A percentile compares a stretch with the other conserved stretches of the same genome.
Conservation (phyloP, 2,888 invertebrate genomes). For the Coelinius sp. region DNA sequence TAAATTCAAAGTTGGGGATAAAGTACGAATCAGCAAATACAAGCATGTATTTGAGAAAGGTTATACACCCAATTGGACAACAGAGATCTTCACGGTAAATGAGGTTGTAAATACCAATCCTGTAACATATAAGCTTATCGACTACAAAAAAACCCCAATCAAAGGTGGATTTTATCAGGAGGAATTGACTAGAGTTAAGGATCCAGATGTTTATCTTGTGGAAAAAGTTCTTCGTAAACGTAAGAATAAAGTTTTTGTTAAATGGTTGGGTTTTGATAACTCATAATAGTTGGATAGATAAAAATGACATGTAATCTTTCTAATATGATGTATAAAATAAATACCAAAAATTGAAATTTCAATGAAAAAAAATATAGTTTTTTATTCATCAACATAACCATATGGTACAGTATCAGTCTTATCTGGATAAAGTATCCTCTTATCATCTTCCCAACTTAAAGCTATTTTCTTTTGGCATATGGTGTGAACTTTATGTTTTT, state of each 20-base stretch:
- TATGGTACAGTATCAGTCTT: conserved; percentile 35
- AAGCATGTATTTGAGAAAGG: no score
- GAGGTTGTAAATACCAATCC: conserved; percentile 57
- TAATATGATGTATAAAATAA: not conserved
- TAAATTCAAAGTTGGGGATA: no score
- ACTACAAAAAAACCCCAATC: conserved; percentile 55
- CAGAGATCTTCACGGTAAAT: conserved; percentile 60
- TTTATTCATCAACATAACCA: conserved; percentile 14
- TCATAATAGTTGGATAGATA: conserved; percentile 39
- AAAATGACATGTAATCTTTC: not conserved
- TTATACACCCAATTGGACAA: conserved; percentile 36
- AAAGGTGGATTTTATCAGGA: conserved; percentile 42
- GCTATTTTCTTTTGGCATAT: conserved; percentile 34
- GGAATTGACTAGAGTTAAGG: conserved; percentile 30
- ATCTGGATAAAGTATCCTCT: conserved; percentile 1
- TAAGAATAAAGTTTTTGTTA: no score
- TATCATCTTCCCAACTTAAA: conserved; percentile 32
- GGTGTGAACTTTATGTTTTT: not conserved
- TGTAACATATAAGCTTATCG: no score
- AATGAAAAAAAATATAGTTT: not conserved
- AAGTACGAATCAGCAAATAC: no score
- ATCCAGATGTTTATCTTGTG: no score
- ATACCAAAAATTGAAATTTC: no score
- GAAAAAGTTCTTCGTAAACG: no score
- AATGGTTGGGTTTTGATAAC: no score